A percentile compares a stretch with the other conserved stretches of the same genome.
Evolutionary conservation across 1,140 invertebrate genomes (phyloP).

Genomic region (Drosophila pseudoobscura): DNA sequence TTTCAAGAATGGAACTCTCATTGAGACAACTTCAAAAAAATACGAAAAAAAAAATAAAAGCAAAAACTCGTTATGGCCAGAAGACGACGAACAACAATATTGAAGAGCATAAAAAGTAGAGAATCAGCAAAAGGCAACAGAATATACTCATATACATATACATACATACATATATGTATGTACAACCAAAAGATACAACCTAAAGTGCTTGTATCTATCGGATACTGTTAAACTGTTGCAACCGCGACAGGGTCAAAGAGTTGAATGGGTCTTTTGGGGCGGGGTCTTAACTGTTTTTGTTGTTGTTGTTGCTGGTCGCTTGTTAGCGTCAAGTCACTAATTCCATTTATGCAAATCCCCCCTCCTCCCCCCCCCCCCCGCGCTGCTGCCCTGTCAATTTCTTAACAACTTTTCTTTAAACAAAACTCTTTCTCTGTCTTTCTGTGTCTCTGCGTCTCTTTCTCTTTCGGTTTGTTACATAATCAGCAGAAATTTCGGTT

Average conservation of each 20-base stretch:
- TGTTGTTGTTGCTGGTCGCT: slow-evolving; percentile 9
- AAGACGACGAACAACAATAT: slow-evolving; percentile 45
- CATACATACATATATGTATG: neutral
- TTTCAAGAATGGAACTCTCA: slow-evolving; percentile 78
- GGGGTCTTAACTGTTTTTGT: slow-evolving; percentile 7
- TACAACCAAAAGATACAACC: too few relatives aligned
- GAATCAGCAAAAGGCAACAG: slow-evolving; percentile 1
- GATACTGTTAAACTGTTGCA: slow-evolving; percentile 5
- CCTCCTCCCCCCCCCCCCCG: too few relatives aligned
- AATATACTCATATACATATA: neutral
- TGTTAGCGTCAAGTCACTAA: slow-evolving; percentile 56
- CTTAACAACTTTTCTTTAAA: slow-evolving; percentile 66
- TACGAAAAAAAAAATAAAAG: slow-evolving; percentile 1
- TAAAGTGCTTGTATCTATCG: slow-evolving; percentile 1
- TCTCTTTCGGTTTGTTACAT: slow-evolving; percentile 47
- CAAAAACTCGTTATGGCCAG: slow-evolving; percentile 59
- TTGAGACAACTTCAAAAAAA: slow-evolving; percentile 47
- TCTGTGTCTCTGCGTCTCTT: neutral
- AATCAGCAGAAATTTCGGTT: slow-evolving; percentile 55
- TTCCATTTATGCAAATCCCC: slow-evolving; percentile 45
- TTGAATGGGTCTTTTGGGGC: slow-evolving; percentile 35
- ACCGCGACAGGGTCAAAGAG: slow-evolving; percentile 33
- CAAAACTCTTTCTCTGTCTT: slow-evolving; percentile 31
- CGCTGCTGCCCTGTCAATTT: slow-evolving; percentile 51
- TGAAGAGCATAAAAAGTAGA: slow-evolving; percentile 48